A percentile compares a stretch with the other conserved stretches of the same genome.
These are phyloP conservation scores for Crematogaster levior DNA, from an alignment of 2,888 invertebrate species.

Conservation along the genomic window DNA sequence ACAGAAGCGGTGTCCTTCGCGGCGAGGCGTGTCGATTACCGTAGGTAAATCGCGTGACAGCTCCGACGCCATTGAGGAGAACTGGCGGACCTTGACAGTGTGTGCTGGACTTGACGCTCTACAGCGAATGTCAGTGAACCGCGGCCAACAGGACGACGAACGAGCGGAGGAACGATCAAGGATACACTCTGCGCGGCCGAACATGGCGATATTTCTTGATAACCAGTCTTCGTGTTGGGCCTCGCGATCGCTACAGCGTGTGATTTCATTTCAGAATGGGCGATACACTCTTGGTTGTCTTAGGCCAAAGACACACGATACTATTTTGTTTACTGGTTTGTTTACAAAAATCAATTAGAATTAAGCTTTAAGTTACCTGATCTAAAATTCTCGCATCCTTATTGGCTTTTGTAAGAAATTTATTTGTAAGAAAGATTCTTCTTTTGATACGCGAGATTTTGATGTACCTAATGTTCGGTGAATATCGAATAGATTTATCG, in stretches of 20 bases:
- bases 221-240: conserved; percentile 1
- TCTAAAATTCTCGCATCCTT: too few species aligned
- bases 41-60: conserved; percentile 80
- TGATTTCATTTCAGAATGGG: neutral
- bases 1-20: conserved; percentile 70
- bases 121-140: conserved; percentile 80
- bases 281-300: neutral
- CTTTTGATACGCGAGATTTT: neutral
- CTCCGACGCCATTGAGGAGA: conserved; percentile 78
- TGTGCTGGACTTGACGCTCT: conserved; percentile 70
- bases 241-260: neutral
- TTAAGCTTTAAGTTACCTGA: too few species aligned
- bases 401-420: too few species aligned
- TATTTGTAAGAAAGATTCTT: too few species aligned
- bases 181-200: conserved; percentile 65
- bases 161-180: conserved; percentile 71
- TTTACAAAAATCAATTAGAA: too few species aligned
- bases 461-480: neutral
- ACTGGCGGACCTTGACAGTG: conserved; percentile 82
- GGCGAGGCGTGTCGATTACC: conserved; percentile 78
- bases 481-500: neutral
- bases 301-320: too few species aligned
- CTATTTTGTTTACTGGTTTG: too few species aligned
- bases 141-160: conserved; percentile 67
- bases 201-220: conserved; percentile 27